phyloP scores from a whole-genome alignment of 2,888 invertebrate genomes.

The Prenolepis imparis region DNA sequence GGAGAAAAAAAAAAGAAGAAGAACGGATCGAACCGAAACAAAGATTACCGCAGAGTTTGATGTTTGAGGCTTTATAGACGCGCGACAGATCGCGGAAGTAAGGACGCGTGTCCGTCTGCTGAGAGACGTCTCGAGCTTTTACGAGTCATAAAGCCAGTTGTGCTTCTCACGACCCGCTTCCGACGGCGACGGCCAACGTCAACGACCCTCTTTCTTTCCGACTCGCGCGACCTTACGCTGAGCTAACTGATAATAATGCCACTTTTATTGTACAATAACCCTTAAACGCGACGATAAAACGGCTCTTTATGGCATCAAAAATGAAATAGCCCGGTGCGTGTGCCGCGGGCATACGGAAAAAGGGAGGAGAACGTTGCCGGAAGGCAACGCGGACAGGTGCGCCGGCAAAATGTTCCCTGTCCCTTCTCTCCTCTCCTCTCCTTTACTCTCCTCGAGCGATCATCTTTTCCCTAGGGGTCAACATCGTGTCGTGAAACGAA shows the following conservation, averaged over 20 bases:
- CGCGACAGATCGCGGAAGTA: constrained; percentile 29
- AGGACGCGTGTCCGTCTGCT: constrained; percentile 74
- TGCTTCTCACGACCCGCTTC: constrained; percentile 84
- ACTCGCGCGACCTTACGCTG: constrained; percentile 75
- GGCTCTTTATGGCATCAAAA: constrained; percentile 84
- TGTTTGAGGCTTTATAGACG: constrained; percentile 49
- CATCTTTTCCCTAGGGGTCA: constrained; percentile 27
- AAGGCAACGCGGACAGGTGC: constrained; percentile 52
- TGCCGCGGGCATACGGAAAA: constrained; percentile 46
- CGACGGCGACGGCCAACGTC: constrained; percentile 61
- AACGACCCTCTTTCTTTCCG: constrained; percentile 69
- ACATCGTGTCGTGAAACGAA: constrained; percentile 23
- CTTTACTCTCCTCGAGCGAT: background rate
- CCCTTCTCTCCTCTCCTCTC: background rate
- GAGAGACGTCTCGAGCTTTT: constrained; percentile 83
- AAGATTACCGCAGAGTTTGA: constrained; percentile 61
- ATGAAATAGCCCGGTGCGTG: constrained; percentile 82
- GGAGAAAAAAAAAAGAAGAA: background rate
- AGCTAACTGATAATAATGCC: constrained; percentile 86
- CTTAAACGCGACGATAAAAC: constrained; percentile 85
- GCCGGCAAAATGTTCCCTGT: background rate
- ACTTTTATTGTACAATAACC: constrained; percentile 86
- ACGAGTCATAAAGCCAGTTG: constrained; percentile 85
- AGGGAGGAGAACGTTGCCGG: constrained; percentile 27
- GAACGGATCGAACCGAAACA: constrained; percentile 25